These are phyloP conservation scores for Macrosteles quadrilineatus DNA, from an alignment of 1,140 invertebrate genomes.

Conservation along the genomic window DNA sequence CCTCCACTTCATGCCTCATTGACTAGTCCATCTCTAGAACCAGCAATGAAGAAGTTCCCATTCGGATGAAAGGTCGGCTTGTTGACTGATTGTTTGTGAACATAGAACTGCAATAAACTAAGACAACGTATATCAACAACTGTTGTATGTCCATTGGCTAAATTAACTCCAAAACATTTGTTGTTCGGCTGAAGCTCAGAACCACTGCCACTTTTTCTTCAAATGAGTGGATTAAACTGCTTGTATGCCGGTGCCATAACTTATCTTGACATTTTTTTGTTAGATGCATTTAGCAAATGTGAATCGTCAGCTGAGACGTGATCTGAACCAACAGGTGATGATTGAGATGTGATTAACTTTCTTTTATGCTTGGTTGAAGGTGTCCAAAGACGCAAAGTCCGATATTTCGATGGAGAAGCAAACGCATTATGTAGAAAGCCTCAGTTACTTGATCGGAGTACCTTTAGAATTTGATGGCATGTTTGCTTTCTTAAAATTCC, in stretches of 20 bases:
- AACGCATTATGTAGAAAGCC: too few relatives aligned
- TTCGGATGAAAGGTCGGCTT: neutral
- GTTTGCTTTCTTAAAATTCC: too few relatives aligned
- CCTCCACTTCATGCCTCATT: neutral
- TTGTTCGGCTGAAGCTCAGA: neutral
- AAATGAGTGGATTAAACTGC: slow-evolving; percentile 74
- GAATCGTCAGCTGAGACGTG: too few relatives aligned
- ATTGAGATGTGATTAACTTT: too few relatives aligned
- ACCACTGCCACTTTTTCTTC: slow-evolving; percentile 44
- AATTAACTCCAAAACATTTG: neutral
- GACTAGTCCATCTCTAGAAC: neutral
- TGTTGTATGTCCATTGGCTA: neutral
- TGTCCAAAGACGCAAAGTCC: too few relatives aligned
- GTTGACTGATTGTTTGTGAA: neutral
- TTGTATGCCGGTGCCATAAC: slow-evolving; percentile 71
- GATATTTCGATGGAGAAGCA: too few relatives aligned
- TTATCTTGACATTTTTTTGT: too few relatives aligned
- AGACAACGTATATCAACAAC: neutral
- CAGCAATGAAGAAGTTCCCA: slow-evolving; percentile 5
- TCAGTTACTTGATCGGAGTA: too few relatives aligned
- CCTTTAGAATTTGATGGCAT: too few relatives aligned
- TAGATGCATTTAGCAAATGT: too few relatives aligned
- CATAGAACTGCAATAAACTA: neutral
- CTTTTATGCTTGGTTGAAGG: too few relatives aligned
- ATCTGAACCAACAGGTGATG: too few relatives aligned